Evolutionary conservation across 2,797 vertebrate genomes (phyloP), one percentile per base, ranked within the genome.

Genomic region (Sebastes baramenuke): DNA sequence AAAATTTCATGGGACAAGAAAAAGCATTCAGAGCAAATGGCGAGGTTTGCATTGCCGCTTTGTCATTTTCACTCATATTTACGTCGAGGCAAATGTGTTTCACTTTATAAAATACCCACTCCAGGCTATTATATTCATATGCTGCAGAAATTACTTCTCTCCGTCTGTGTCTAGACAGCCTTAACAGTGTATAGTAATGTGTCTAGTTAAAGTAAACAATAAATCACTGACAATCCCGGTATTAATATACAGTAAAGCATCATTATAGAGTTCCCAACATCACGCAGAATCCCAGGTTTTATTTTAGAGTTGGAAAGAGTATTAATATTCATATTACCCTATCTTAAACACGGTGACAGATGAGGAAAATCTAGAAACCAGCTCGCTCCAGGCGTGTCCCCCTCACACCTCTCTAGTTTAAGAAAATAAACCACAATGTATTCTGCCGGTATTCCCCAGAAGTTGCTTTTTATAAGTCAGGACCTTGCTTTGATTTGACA

Each of bases 401-500:
- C 38, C 61, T 76, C 74, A 68, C 70, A 49, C 65, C 65, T 75
- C 59, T 77, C 46, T 24, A 76, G 46, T 84, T 77, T 58, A 64
- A 73, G 65, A 80, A 58, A 79, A 66, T 71, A 82, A 74, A 74
- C 56, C 74, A 65, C 66, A 55, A 62, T 77, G 25, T 69, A 54
- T 89, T 85, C 81, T 68, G 79, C 79, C 25, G 22, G 55, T 59
- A 71, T 79, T 91, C 72, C 75, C 87, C 69, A 74, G 72, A 91
- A 88, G 89, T 86, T 84, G 67, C 67, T 83, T 73, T 78, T 80
- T 77, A 73, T 81, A 88, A 85, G 87, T 90, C 86, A 87, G 82
- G 87, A 89, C 88, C 79, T 84, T 67, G 80, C 90, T 95, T 94
- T 94, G 94, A 94, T 93, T 95, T 92, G 89, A 91, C 89, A 85